Base-by-base conservation (phyloP, 2,888 invertebrate genomes). In the Galeruca laticollis region DNA sequence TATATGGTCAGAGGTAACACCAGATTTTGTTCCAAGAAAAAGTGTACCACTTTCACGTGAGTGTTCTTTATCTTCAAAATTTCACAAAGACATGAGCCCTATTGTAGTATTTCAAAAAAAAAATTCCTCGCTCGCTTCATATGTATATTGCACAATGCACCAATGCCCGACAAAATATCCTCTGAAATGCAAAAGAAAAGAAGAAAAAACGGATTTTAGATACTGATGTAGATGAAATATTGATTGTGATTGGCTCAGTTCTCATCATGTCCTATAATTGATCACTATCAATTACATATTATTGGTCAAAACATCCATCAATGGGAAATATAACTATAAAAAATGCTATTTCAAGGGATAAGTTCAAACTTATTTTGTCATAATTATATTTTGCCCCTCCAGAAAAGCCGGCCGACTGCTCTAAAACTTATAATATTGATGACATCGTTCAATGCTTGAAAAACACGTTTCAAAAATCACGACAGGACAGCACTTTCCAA, bases 21-120 rank as follows among this genome's bases (percentile, higher is more conserved):
- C n/a, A n/a, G n/a, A n/a, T n/a, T n/a, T n/a, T n/a, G 59, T 59
- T 59, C 59, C 59, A 59, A 35, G 59, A n/a, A n/a, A 59, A 37
- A 59, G 35, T 59, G 35, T 35, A 11, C 37, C 59, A 15, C 59
- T 35, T 35, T 35, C 59, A 59, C 59, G 59, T 13, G 59, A 37
- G 59, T 35, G 33, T 59, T 59, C 35, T 57, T 57, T 57, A 57
- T 57, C 57, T 57, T 57, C 15, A 18, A 35, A 57, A 57, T 57
- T 57, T n/a, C 57, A 57, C 54, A 54, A 54, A 26, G 54, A 54
- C 54, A 57, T 57, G 57, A 57, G 31, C 57, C 31, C 31, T n/a
- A 57, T 59, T 20, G 40, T 13, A 13, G 40, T 40, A 40, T 40
- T 40, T 10, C 40, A n/a, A 40, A 13, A 40, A 54, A 21, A 54